Percentiles rank a stretch among this genome's conserved stretches.
Conservation (phyloP, 2,797 vertebrate species). For the Microchirus variegatus region DNA sequence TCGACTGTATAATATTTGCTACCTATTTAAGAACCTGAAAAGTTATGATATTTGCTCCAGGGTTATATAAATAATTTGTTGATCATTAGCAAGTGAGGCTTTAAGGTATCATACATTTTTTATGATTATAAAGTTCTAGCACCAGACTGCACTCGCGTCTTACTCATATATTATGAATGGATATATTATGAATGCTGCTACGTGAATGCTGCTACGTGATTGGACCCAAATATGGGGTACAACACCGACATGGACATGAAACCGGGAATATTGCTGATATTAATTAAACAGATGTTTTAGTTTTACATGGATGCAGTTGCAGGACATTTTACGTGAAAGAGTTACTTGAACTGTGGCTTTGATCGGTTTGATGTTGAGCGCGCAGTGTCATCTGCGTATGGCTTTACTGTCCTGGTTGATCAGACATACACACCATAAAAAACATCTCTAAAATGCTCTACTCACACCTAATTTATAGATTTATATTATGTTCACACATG, state of each 20-base stretch:
- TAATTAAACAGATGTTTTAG: too few relatives aligned
- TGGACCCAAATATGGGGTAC: constrained; percentile 6
- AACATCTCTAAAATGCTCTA: too few relatives aligned
- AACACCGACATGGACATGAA: not conserved
- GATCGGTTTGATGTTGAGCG: too few relatives aligned
- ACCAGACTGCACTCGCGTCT: constrained; percentile 28
- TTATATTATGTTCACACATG: too few relatives aligned
- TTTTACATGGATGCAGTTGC: too few relatives aligned
- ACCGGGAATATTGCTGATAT: too few relatives aligned
- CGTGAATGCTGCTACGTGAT: constrained; percentile 9
- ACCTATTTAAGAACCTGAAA: not conserved
- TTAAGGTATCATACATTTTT: constrained; percentile 33
- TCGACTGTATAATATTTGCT: not conserved
- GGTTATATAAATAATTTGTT: constrained; percentile 28
- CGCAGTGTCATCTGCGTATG: too few relatives aligned
- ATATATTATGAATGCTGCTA: constrained; percentile 39
- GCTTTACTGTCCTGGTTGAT: too few relatives aligned
- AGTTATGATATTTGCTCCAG: constrained; percentile 8
- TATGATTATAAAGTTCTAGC: constrained; percentile 38
- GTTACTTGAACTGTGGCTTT: too few relatives aligned
- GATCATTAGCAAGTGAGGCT: constrained; percentile 39
- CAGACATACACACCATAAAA: too few relatives aligned
- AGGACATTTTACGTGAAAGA: too few relatives aligned
- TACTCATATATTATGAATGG: constrained; percentile 43
- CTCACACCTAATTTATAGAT: too few relatives aligned